Evolutionary conservation across 2,888 invertebrate species (phyloP).

Genomic region (Dastarcus helophoroides): DNA sequence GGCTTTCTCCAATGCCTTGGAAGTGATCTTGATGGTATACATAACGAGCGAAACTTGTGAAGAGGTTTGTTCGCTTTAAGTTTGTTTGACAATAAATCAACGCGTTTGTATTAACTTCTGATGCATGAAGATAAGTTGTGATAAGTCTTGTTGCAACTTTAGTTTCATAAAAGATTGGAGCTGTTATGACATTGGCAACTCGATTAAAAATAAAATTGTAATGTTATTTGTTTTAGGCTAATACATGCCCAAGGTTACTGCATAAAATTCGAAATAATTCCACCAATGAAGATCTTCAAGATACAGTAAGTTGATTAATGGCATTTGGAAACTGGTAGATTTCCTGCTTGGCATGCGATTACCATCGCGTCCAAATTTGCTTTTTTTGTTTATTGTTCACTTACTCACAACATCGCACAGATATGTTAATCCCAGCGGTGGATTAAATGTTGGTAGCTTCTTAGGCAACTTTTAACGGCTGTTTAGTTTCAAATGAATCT

Average conservation of each 20-base stretch:
- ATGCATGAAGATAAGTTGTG: too few relatives aligned
- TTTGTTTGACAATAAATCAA: too few relatives aligned
- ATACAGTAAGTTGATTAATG: constrained; percentile 19
- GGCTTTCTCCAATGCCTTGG: constrained; percentile 24
- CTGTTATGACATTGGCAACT: too few relatives aligned
- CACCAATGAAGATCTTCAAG: constrained; percentile 21
- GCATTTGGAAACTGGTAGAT: too few relatives aligned
- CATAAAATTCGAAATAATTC: constrained; percentile 26
- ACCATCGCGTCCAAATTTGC: background rate
- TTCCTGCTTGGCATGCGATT: background rate
- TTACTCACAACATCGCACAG: too few relatives aligned
- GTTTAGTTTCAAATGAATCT: too few relatives aligned
- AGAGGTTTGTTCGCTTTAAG: too few relatives aligned
- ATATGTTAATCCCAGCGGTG: too few relatives aligned
- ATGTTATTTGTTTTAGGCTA: constrained; percentile 25
- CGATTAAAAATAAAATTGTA: constrained; percentile 3
- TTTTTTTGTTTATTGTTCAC: too few relatives aligned
- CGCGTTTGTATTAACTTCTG: too few relatives aligned
- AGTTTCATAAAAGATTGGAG: too few relatives aligned
- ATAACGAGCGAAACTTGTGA: constrained; percentile 24
- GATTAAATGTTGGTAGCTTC: background rate
- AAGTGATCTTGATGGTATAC: constrained; percentile 23
- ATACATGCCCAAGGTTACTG: constrained; percentile 24
- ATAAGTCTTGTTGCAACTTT: too few relatives aligned
- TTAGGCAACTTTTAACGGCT: background rate